phyloP scores from a whole-genome alignment of 92 coral and sea anemone species.

The Montipora capitata region DNA sequence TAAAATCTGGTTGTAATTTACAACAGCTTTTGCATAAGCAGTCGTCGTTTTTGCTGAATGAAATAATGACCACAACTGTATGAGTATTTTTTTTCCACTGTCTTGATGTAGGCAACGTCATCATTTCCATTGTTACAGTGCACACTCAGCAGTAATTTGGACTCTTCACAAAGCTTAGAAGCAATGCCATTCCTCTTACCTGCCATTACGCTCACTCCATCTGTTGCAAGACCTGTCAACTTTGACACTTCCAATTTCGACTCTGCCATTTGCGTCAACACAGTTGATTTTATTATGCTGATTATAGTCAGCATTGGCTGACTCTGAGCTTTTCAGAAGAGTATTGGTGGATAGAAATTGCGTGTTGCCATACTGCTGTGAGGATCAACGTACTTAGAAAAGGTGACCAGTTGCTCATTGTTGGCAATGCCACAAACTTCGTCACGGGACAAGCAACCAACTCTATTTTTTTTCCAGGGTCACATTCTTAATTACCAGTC shows the following conservation, averaged over 20 bases:
- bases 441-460: slow-evolving; percentile 69
- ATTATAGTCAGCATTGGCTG: slow-evolving; percentile 66
- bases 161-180: slow-evolving; percentile 54
- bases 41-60: slow-evolving; percentile 73
- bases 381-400: slow-evolving; percentile 56
- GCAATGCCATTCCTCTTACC: slow-evolving; percentile 74
- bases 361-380: slow-evolving; percentile 57
- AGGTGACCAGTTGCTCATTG: slow-evolving; percentile 70
- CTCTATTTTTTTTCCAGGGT: slow-evolving; percentile 30
- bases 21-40: slow-evolving; percentile 72
- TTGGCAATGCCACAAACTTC: slow-evolving; percentile 69
- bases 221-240: slow-evolving; percentile 70
- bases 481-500: slow-evolving; percentile 39
- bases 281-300: slow-evolving; percentile 12
- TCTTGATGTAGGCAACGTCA: slow-evolving; percentile 50
- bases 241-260: slow-evolving; percentile 38
- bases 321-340: slow-evolving; percentile 51
- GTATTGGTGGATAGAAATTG: slow-evolving; percentile 58
- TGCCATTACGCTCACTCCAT: slow-evolving; percentile 74
- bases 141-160: slow-evolving; percentile 53
- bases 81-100: slow-evolving; percentile 62
- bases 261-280: slow-evolving; percentile 50
- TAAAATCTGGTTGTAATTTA: slow-evolving; percentile 1
- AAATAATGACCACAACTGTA: slow-evolving; percentile 75
- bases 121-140: slow-evolving; percentile 82